Conservation (phyloP, 1,140 invertebrate species). For the Drosophila equinoxialis region DNA sequence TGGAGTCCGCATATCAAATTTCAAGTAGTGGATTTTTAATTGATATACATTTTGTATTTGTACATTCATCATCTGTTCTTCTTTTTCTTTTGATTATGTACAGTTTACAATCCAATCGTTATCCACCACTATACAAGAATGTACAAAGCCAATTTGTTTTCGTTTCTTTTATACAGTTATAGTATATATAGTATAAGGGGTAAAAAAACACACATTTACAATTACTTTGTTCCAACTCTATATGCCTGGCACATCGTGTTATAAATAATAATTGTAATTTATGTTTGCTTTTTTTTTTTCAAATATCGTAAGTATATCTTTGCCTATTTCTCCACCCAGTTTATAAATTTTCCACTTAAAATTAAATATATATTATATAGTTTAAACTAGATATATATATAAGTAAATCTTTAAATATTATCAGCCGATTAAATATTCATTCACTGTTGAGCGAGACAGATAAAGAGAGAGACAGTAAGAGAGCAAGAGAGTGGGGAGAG, state of each 20-base stretch:
- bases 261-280: not conserved
- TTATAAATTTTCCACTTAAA: constrained; percentile 78
- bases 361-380: constrained; percentile 45
- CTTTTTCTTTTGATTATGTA: not conserved
- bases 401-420: constrained; percentile 62
- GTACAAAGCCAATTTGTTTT: constrained; percentile 68
- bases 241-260: constrained; percentile 30
- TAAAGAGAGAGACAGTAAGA: not conserved
- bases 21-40: constrained; percentile 24
- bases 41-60: constrained; percentile 37
- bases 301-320: constrained; percentile 38
- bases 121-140: constrained; percentile 7
- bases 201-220: constrained; percentile 51
- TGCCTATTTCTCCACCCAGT: constrained; percentile 76
- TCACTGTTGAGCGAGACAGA: constrained; percentile 12
- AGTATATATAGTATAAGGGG: constrained; percentile 22
- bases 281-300: too few relatives aligned
- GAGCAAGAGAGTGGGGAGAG: constrained; percentile 18
- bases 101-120: constrained; percentile 1
- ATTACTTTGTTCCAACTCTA: constrained; percentile 31
- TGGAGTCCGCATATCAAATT: constrained; percentile 32
- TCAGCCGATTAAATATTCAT: constrained; percentile 39
- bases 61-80: not conserved
- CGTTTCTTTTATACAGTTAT: too few relatives aligned
- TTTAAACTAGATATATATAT: constrained; percentile 71